phyloP scores from a whole-genome alignment of 2,797 vertebrate genomes.

The Mallotus villosus region DNA sequence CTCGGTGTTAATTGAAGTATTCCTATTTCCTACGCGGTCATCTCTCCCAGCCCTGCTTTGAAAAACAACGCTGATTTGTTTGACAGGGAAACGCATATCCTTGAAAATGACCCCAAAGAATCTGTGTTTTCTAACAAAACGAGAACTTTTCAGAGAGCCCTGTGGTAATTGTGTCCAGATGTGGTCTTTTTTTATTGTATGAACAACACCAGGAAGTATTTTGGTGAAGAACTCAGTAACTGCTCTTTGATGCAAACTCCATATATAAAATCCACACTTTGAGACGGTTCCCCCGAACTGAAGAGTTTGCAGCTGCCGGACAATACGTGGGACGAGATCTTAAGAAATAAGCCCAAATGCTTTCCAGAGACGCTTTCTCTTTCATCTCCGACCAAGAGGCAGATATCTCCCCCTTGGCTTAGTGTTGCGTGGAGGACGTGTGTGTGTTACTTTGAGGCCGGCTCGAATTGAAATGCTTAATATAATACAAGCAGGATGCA shows the following conservation, averaged over 20 bases:
- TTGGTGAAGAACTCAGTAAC: constrained; percentile 45
- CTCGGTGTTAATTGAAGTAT: constrained; percentile 12
- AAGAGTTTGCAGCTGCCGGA: constrained; percentile 71
- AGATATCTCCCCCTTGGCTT: constrained; percentile 62
- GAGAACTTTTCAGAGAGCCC: constrained; percentile 56
- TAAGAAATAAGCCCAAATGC: constrained; percentile 64
- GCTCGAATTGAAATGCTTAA: not conserved
- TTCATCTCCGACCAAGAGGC: constrained; percentile 74
- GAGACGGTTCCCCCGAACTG: constrained; percentile 56
- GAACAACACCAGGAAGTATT: constrained; percentile 54
- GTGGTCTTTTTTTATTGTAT: constrained; percentile 49
- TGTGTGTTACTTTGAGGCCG: constrained; percentile 44
- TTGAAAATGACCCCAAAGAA: constrained; percentile 26
- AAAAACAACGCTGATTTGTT: not conserved
- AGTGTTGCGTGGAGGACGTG: constrained; percentile 44
- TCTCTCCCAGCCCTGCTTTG: not conserved
- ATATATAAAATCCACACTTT: constrained; percentile 61
- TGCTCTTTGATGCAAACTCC: constrained; percentile 66
- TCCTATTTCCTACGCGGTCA: constrained; percentile 13
- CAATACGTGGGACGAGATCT: constrained; percentile 65
- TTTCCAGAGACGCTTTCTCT: constrained; percentile 70
- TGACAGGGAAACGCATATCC: not conserved
- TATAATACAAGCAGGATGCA: constrained; percentile 8
- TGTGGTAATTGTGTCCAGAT: constrained; percentile 81
- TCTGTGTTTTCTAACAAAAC: constrained; percentile 37